Percentiles rank a stretch among this genome's conserved stretches.
Evolutionary conservation across 2,888 invertebrate species (phyloP).

Genomic region (Ophion ellenae): DNA sequence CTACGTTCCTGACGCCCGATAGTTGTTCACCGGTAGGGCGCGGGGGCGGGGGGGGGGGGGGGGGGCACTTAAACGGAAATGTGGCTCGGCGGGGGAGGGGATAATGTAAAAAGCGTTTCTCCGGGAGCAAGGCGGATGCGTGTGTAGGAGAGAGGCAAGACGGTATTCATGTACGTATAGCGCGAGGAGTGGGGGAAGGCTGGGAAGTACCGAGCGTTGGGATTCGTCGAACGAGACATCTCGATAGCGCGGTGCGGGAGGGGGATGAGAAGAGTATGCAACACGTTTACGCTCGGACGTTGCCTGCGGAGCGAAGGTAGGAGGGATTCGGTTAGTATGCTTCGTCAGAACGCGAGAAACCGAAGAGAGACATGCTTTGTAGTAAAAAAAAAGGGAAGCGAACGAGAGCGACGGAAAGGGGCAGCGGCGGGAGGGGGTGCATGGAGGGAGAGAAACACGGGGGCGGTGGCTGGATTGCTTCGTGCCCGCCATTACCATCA

Average conservation of each 20-base stretch:
- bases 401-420: constrained; percentile 73
- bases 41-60: constrained; percentile 14
- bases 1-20: constrained; percentile 51
- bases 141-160: constrained; percentile 63
- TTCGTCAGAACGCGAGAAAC: constrained; percentile 58
- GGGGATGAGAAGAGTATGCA: constrained; percentile 52
- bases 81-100: constrained; percentile 40
- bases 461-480: constrained; percentile 85
- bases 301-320: constrained; percentile 49
- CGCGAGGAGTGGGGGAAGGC: constrained; percentile 5
- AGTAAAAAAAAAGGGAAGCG: constrained; percentile 65
- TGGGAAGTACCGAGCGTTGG: constrained; percentile 50
- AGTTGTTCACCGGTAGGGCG: constrained; percentile 67
- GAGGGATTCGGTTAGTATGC: constrained; percentile 51
- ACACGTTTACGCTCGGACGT: constrained; percentile 48
- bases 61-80: constrained; percentile 58
- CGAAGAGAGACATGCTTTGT: constrained; percentile 43
- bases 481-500: constrained; percentile 86
- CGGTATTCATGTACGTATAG: background rate
- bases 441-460: constrained; percentile 76
- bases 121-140: constrained; percentile 46
- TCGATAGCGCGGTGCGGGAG: constrained; percentile 27
- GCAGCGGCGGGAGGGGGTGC: constrained; percentile 31
- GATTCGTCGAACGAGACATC: constrained; percentile 54
- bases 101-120: constrained; percentile 1